A percentile compares a stretch with the other conserved stretches of the same genome.
Evolutionary conservation across 1,140 invertebrate species (phyloP).

Genomic region (Reticulitermes speratus): DNA sequence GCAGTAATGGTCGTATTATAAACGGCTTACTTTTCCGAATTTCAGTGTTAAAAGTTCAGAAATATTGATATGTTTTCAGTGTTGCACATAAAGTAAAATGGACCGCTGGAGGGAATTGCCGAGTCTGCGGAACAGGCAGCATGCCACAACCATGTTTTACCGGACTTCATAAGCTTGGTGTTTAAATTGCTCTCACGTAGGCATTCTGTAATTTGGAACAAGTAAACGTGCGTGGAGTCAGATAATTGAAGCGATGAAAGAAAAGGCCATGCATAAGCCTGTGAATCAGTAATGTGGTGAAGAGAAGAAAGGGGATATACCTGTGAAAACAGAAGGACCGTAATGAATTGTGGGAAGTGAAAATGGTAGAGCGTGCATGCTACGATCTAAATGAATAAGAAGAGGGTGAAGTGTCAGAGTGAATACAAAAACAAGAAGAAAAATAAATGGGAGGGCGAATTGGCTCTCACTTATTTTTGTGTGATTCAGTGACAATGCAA

Average conservation of each 20-base stretch:
- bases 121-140: background rate
- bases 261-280: slow-evolving; percentile 1
- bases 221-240: background rate
- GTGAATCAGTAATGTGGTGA: slow-evolving; percentile 1
- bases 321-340: background rate
- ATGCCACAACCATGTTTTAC: background rate
- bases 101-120: background rate
- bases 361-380: background rate
- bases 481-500: background rate
- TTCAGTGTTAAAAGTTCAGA: background rate
- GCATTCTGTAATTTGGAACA: slow-evolving; percentile 11
- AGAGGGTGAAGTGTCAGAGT: background rate
- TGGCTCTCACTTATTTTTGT: background rate
- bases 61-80: background rate
- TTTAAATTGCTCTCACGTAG: slow-evolving; percentile 8
- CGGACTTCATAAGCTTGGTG: background rate
- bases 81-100: background rate
- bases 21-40: background rate
- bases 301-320: background rate
- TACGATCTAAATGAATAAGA: background rate
- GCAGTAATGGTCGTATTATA: background rate
- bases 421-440: background rate
- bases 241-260: slow-evolving; percentile 15
- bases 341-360: slow-evolving; percentile 9
- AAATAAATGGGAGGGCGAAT: background rate